Evolutionary conservation across 2,113 vertebrate species (phyloP).

Genomic region (Atherinomorus stipes): DNA sequence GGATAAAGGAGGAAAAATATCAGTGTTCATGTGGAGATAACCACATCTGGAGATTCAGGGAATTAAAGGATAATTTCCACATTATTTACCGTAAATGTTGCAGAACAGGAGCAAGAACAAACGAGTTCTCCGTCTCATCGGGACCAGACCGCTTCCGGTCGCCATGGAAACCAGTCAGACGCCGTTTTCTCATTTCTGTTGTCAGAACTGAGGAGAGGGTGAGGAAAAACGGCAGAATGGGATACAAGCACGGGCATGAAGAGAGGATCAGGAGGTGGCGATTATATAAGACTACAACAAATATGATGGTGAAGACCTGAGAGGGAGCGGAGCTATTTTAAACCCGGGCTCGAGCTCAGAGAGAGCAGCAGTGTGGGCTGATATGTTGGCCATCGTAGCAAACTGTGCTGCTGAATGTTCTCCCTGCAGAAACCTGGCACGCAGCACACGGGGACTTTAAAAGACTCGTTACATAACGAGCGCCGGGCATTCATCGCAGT

Average conservation of each 20-base stretch:
- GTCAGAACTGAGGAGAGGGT: background rate
- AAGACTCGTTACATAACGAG: slow-evolving; percentile 57
- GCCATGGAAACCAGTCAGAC: slow-evolving; percentile 16
- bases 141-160: slow-evolving; percentile 2
- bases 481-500: slow-evolving; percentile 28
- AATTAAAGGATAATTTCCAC: background rate
- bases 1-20: too few species aligned
- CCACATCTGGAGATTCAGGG: too few species aligned
- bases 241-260: slow-evolving; percentile 49
- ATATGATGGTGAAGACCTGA: slow-evolving; percentile 63
- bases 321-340: slow-evolving; percentile 72
- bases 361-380: slow-evolving; percentile 71
- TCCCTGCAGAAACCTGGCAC: slow-evolving; percentile 55
- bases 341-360: slow-evolving; percentile 65
- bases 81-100: background rate
- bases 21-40: too few species aligned
- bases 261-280: slow-evolving; percentile 67
- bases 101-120: background rate
- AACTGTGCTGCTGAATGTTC: slow-evolving; percentile 35
- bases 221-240: slow-evolving; percentile 31
- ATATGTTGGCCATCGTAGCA: slow-evolving; percentile 63
- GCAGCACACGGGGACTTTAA: slow-evolving; percentile 54
- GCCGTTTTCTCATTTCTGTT: slow-evolving; percentile 3
- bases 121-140: slow-evolving; percentile 6
- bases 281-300: slow-evolving; percentile 77